Percentiles rank a stretch among this genome's conserved stretches.
phyloP scores from a whole-genome alignment of 2,797 vertebrate species.

The Falco naumanni region DNA sequence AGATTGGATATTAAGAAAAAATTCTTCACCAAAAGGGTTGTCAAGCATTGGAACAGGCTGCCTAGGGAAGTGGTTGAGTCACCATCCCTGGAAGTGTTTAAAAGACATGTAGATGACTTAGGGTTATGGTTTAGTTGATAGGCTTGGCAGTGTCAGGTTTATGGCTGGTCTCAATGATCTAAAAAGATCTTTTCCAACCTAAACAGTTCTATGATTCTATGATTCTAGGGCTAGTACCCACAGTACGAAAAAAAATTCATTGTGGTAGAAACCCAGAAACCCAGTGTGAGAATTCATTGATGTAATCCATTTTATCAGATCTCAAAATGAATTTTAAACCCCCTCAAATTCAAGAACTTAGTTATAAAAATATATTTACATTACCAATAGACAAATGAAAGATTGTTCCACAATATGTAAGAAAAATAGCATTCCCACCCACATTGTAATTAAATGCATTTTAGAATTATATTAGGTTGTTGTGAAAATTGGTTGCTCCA shows the following conservation, averaged over 20 bases:
- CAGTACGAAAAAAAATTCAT: not conserved
- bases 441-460: not conserved
- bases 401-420: not conserved
- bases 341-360: not conserved
- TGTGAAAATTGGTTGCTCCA: not conserved
- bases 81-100: too few relatives aligned
- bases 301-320: not conserved
- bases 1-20: too few relatives aligned
- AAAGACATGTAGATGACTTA: too few relatives aligned
- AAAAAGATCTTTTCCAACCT: not conserved
- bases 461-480: not conserved
- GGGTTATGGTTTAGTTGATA: too few relatives aligned
- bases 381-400: not conserved
- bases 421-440: not conserved
- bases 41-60: too few relatives aligned
- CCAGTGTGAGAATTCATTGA: not conserved
- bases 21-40: too few relatives aligned
- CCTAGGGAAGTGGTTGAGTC: too few relatives aligned
- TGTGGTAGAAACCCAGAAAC: not conserved
- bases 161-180: too few relatives aligned
- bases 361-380: not conserved
- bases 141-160: too few relatives aligned
- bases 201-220: not conserved
- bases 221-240: not conserved
- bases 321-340: not conserved